Evolutionary conservation across 2,113 vertebrate species (phyloP), one percentile per base, ranked within the genome.

Genomic region (Oophaga pumilio): DNA sequence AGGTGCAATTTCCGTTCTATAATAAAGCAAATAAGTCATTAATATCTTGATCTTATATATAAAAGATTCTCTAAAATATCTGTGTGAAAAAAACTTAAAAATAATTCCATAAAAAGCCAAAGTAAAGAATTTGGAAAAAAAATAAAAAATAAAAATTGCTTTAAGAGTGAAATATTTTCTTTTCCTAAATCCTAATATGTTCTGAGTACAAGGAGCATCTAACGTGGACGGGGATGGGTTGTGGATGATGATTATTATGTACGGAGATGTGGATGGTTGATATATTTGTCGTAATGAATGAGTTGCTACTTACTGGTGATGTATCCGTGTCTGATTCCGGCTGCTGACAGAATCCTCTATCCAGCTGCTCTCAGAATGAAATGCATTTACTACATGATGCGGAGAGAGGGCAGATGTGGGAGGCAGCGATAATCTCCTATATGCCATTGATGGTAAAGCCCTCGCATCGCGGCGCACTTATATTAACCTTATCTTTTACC

Each of bases 281-380:
- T 4, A 76, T 18, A 76, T 6, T 43, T 0, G 50, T n/a, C 8
- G 14, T n/a, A 33, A 81, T 18, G 24, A 43, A 62, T 18, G 22
- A 14, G 28, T 18, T 50, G 59, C 11, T 66, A 82, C 79, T 82
- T 66, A 82, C 79, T 64, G 59, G 28, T 6, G 57, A 15, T n/a
- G 69, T 73, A 2, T 17, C 18, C 9, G 2, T 43, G 18, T 20
- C 56, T 49, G 33, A 6, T 14, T 24, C 28, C 33, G 9, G 24
- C 8, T 18, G 22, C 4, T 52, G 1, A 18, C 73, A 59, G 53
- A 57, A 26, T n/a, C 6, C 8, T 59, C 77, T 79, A 10, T 33
- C 60, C 77, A 80, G 56, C 77, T 60, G 76, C 76, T 26, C 26
- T 57, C 53, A 17, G 57, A 62, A 62, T 62, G 4, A 81, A 81